Evolutionary conservation across 2,888 invertebrate genomes (phyloP).

Genomic region (Sepiola atlantica): DNA sequence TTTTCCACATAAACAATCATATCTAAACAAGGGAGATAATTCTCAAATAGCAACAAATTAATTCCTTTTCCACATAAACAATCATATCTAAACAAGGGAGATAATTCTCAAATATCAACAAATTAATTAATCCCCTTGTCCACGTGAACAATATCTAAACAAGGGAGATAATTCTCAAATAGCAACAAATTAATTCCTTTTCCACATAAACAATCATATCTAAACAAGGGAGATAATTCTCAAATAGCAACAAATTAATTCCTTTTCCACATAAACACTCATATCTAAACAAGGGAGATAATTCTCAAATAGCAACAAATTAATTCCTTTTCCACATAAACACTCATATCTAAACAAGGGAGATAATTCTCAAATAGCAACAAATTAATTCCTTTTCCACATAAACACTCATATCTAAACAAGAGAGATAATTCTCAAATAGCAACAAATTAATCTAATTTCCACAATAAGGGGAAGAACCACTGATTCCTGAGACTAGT

Average conservation of each 20-base stretch:
- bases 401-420: not conserved
- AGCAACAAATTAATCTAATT: not conserved
- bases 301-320: not conserved
- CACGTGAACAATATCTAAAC: not conserved
- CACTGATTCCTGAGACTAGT: too few species aligned
- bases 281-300: not conserved
- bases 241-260: not conserved
- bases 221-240: not conserved
- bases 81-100: too few species aligned
- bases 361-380: not conserved
- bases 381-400: not conserved
- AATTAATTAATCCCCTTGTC: not conserved
- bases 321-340: too few species aligned
- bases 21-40: not conserved
- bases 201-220: too few species aligned
- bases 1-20: too few species aligned
- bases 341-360: too few species aligned
- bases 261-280: too few species aligned
- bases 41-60: not conserved
- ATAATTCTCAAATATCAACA: not conserved
- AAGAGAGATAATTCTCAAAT: not conserved
- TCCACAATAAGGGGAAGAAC: too few species aligned
- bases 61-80: too few species aligned
- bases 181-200: not conserved
- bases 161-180: not conserved